Evolutionary conservation across 2,797 vertebrate species (phyloP), one percentile per base, ranked within the genome.

Genomic region (Iguana delicatissima): DNA sequence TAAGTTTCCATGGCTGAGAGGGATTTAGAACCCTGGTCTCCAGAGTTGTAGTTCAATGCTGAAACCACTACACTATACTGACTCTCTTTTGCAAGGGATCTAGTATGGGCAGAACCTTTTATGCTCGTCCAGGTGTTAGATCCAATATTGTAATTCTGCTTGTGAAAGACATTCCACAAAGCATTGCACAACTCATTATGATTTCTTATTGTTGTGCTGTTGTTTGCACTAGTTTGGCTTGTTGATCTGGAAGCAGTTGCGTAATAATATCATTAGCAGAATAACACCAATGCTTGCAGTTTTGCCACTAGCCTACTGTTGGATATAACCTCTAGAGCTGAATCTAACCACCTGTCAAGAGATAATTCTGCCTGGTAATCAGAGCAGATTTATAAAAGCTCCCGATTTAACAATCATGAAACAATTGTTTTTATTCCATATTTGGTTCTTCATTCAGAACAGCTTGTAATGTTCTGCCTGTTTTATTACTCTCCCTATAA

Each of bases 401-500:
- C 77, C 67, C 29, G 20, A 76, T 90, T 88, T 62, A 92, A 22
- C 77, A 86, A 82, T 46, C 3, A 0, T 77, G 0, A 1, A 82
- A 67, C 46, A 3, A 4, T 74, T 88, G 32, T 92, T 89, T 95
- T 91, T 0, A 74, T 79, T 89, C 74, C 38, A 42, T 85, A 55
- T 42, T 87, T 90, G 77, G 46, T 81, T 89, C 72, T 84, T 90
- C 32, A 87, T 62, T 72, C 92, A 2, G 0, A 90, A 92, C 32
- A 91, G 89, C 29, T 64, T 83, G 12, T 59, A 76, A 29, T 59
- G 38, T 79, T 92, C 46, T 88, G 6, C 62, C 91, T 80, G 64
- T 57, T 93, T 92, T 90, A 76, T 80, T 93, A 62, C 79, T 29
- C 84, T 89, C 88, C 42, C 62, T 52, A 57, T 46, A 92, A 87